Conservation (phyloP, 2,888 invertebrate genomes). For the Hydroisotoma schaefferi region DNA sequence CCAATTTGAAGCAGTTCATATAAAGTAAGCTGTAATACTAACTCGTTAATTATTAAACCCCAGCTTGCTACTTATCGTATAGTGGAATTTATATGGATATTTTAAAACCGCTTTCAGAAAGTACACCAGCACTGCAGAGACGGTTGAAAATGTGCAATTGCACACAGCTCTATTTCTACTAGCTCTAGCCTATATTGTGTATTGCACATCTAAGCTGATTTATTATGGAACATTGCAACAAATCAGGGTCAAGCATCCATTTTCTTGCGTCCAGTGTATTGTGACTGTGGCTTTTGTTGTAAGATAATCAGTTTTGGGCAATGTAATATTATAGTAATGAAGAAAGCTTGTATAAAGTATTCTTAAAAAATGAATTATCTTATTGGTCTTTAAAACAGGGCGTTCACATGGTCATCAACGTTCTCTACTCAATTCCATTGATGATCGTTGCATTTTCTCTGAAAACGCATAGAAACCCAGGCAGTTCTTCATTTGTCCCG, state of each 20-base stretch:
- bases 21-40: no score
- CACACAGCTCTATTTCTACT: constrained; percentile 11
- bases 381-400: constrained; percentile 1
- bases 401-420: constrained; percentile 4
- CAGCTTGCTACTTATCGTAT: no score
- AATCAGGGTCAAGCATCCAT: background rate
- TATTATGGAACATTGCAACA: constrained; percentile 1
- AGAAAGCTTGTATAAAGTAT: no score
- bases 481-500: background rate
- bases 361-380: no score
- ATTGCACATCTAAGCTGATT: constrained; percentile 11
- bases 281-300: constrained; percentile 1
- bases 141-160: no score
- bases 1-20: constrained; percentile 6
- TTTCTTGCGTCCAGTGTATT: constrained; percentile 12
- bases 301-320: no score
- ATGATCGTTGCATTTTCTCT: constrained; percentile 12
- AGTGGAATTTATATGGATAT: no score
- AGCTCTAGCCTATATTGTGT: constrained; percentile 1
- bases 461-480: background rate
- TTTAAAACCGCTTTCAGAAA: no score
- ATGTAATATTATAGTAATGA: no score
- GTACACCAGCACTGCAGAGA: no score
- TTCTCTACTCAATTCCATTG: constrained; percentile 8
- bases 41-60: no score